phyloP scores from a whole-genome alignment of 2,113 vertebrate genomes.

The Rattus norvegicus region DNA sequence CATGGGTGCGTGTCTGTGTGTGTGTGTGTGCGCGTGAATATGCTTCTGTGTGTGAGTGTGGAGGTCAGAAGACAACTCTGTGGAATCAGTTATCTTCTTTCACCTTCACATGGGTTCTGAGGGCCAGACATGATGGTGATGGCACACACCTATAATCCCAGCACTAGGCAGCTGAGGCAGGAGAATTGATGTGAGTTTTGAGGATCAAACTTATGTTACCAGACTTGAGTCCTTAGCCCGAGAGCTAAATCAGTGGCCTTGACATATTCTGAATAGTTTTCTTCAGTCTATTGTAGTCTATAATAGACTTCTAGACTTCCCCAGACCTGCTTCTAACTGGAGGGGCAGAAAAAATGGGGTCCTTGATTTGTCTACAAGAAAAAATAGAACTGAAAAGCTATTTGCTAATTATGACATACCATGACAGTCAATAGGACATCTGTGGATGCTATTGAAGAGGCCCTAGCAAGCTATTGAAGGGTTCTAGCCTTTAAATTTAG shows the following conservation, averaged over 20 bases:
- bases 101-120: no score
- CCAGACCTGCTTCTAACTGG: no score
- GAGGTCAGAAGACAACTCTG: not conserved
- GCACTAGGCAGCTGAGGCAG: not conserved
- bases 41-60: not conserved
- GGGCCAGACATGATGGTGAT: not conserved
- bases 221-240: no score
- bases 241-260: not conserved
- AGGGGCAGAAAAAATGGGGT: not conserved
- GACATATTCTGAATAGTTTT: not conserved
- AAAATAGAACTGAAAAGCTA: not conserved
- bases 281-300: not conserved
- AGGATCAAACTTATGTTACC: not conserved
- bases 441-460: not conserved
- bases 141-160: not conserved
- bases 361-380: not conserved
- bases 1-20: not conserved
- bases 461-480: rapidly evolving
- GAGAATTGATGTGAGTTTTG: not conserved
- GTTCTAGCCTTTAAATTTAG: not conserved
- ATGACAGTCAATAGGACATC: not conserved
- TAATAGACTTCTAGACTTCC: no score
- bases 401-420: not conserved
- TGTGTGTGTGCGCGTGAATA: no score
- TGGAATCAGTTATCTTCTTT: not conserved